phyloP scores from a whole-genome alignment of 2,888 invertebrate species.

The Nomada ferruginata region DNA sequence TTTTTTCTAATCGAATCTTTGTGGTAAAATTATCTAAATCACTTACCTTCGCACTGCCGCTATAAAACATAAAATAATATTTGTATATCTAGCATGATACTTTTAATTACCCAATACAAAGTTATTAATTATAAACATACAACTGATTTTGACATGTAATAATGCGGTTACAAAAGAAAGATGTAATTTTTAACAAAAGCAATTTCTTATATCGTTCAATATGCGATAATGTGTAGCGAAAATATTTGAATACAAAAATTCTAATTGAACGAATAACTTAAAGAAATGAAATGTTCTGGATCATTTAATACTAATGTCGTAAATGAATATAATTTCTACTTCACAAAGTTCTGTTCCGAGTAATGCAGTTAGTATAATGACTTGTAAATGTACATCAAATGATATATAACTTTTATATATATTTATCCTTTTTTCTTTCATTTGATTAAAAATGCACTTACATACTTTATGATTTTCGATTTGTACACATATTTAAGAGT shows the following conservation, averaged over 20 bases:
- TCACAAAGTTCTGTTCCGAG: conserved; percentile 19
- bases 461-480: conserved; percentile 12
- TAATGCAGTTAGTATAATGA: conserved; percentile 22
- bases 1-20: conserved; percentile 57
- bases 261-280: not conserved
- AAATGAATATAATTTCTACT: conserved; percentile 25
- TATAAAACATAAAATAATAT: conserved; percentile 78
- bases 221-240: conserved; percentile 31
- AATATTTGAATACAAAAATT: conserved; percentile 34
- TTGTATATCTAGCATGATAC: conserved; percentile 74
- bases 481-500: conserved; percentile 32
- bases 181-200: conserved; percentile 60
- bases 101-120: conserved; percentile 60
- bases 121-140: conserved; percentile 49
- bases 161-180: conserved; percentile 38
- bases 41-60: conserved; percentile 82
- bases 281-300: conserved; percentile 25
- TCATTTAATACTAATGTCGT: conserved; percentile 25
- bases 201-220: conserved; percentile 60
- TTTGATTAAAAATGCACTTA: conserved; percentile 2
- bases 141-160: conserved; percentile 55
- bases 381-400: conserved; percentile 23
- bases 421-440: conserved; percentile 5
- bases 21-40: conserved; percentile 73
- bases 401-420: conserved; percentile 29